Conservation (phyloP, 2,888 invertebrate species). For the Limenitis arthemis region DNA sequence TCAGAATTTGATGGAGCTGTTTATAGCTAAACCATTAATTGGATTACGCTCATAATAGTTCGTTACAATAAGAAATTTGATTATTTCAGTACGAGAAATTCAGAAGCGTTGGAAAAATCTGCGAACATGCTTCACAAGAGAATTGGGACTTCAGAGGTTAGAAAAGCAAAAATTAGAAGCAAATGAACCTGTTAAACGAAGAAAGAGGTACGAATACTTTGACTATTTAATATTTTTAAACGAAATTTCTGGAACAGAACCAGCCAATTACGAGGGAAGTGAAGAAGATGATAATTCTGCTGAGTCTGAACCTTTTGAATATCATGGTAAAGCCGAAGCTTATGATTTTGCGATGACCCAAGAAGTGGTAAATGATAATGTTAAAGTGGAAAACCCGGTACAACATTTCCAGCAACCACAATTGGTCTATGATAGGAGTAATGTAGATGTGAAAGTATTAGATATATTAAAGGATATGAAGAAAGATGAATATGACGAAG, state of each 20-base stretch:
- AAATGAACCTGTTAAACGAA: no score
- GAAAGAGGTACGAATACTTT: no score
- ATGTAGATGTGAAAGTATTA: conserved; percentile 34
- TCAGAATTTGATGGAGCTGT: no score
- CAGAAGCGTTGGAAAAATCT: conserved; percentile 48
- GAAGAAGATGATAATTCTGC: conserved; percentile 8
- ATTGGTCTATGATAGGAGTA: conserved; percentile 10
- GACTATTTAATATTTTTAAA: no score
- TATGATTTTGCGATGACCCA: no score
- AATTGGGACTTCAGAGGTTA: conserved; percentile 31
- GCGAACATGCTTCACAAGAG: conserved; percentile 45
- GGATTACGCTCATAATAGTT: conserved; percentile 43
- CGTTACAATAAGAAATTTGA: conserved; percentile 22
- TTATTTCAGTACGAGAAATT: conserved; percentile 37
- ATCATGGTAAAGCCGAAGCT: no score
- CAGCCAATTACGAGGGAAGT: no score
- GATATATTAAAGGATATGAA: conserved; percentile 37
- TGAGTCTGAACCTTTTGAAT: conserved; percentile 22
- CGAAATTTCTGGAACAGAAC: no score
- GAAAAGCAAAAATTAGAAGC: conserved; percentile 31
- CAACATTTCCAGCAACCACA: conserved; percentile 12
- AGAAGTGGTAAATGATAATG: no score
- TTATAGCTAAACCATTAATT: no score
- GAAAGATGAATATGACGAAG: conserved; percentile 39
- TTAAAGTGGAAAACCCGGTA: no score